A percentile compares a stretch with the other conserved stretches of the same genome.
phyloP scores from a whole-genome alignment of 2,888 invertebrate genomes.

The Caenorhabditis doughertyi region DNA sequence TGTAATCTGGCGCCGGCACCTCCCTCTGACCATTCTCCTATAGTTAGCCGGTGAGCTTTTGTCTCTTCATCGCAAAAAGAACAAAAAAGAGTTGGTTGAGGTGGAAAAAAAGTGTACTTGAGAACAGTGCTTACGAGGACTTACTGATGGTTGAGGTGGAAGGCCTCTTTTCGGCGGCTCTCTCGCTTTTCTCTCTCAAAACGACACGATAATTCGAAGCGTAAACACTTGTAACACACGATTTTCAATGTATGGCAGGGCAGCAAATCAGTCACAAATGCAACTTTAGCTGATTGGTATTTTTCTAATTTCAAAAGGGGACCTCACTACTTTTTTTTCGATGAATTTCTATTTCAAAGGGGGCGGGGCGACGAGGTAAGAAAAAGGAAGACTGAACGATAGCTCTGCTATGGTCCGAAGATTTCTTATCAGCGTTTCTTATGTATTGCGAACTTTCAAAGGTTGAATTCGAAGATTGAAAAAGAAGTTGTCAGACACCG shows the following conservation, averaged over 20 bases:
- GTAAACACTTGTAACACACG: constrained; percentile 68
- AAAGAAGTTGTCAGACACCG: too few relatives aligned
- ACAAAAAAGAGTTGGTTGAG: constrained; percentile 11
- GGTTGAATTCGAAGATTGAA: too few relatives aligned
- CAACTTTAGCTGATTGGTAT: constrained; percentile 26
- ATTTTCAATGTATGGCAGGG: constrained; percentile 56
- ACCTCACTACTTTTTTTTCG: neutral
- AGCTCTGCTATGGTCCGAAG: neutral
- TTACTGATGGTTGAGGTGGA: constrained; percentile 20
- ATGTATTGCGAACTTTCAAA: neutral
- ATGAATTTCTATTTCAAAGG: too few relatives aligned
- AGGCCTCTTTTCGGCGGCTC: constrained; percentile 41
- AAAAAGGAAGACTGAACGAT: neutral
- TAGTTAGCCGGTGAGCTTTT: constrained; percentile 31
- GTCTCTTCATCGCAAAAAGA: constrained; percentile 22
- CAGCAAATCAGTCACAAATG: constrained; percentile 23
- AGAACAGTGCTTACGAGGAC: constrained; percentile 45
- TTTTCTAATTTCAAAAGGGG: constrained; percentile 9
- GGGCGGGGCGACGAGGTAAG: too few relatives aligned
- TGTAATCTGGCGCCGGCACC: neutral
- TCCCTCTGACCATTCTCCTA: constrained; percentile 13
- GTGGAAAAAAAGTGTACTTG: constrained; percentile 53
- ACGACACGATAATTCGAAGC: constrained; percentile 64
- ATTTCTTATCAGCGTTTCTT: neutral
- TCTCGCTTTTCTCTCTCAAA: constrained; percentile 48